Evolutionary conservation across 2,113 vertebrate species (phyloP), one percentile per base, ranked within the genome.

Genomic region (Eptesicus fuscus): DNA sequence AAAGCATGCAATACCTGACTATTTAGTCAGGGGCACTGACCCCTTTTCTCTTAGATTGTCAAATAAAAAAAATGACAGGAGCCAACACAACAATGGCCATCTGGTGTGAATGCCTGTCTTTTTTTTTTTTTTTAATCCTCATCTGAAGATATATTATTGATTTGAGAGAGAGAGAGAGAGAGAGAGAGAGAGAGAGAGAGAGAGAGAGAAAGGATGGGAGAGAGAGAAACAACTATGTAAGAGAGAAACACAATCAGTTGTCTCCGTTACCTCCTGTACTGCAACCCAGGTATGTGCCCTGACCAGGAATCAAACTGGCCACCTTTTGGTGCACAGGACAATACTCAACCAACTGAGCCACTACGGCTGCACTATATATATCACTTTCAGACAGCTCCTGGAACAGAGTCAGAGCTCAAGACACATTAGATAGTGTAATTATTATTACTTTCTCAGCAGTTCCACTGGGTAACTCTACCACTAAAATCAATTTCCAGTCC

Each of bases 401-500:
- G 84, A 93, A 88, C 85, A 86, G 40, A 96, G 47, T 88, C 79
- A 84, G 70, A 44, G 51, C 73, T 93, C 82, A 95, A 82, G 59
- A 94, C 30, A 92, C 69, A 69, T 90, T 82, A 91, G 37, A 79
- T 71, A 65, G 32, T 83, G 59, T 93, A 76, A 47, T 84, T 86
- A 76, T 70, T 93, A 40, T 86, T 95, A 92, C 92, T 93, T 93
- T 84, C 83, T 94, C 95, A 87, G 83, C 47, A 83, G 51, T 77
- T 93, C 84, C 84, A 83, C 70, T 83, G 70, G 79, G 53, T 74
- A 76, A 93, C 71, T 90, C 56, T 70, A 85, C 37, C 47, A 70
- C 59, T 86, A 92, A 83, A 95, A 95, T 88, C 51, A 88, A 84
- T 95, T 96, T 96, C 65, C 69, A 87, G 84, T 11, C 28, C 61